phyloP scores from a whole-genome alignment of 2,113 vertebrate genomes.

The Poecile atricapillus region DNA sequence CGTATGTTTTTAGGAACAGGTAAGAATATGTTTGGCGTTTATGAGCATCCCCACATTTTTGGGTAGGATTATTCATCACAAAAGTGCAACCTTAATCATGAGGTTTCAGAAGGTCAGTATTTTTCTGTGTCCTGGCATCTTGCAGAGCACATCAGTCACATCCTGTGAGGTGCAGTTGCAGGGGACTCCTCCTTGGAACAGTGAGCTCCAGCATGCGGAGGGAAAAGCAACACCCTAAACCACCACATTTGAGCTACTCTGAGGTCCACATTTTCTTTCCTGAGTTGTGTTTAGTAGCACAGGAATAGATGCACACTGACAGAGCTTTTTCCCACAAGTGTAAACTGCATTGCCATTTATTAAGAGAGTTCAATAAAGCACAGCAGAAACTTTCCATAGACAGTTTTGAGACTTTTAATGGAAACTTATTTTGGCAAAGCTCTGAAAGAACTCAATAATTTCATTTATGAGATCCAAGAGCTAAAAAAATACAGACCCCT shows the following conservation, averaged over 20 bases:
- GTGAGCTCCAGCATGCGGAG: fast-evolving
- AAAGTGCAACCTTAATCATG: fast-evolving
- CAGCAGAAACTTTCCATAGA: background rate
- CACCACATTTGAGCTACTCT: background rate
- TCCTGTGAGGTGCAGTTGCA: background rate
- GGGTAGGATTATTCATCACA: background rate
- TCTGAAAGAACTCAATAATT: background rate
- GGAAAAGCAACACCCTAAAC: background rate
- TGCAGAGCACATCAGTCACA: background rate
- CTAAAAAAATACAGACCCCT: background rate
- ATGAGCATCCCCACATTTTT: background rate
- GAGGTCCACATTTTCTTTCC: background rate
- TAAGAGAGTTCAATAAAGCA: background rate
- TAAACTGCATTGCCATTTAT: background rate
- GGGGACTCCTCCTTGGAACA: background rate
- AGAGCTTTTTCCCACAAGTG: background rate
- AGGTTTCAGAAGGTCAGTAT: background rate
- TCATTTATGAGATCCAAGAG: background rate
- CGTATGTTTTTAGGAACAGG: background rate
- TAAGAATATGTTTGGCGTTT: background rate
- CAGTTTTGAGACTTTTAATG: background rate
- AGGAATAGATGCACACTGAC: background rate
- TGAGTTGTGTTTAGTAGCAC: background rate
- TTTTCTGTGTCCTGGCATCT: background rate
- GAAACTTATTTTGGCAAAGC: constrained; percentile 21